Evolutionary conservation across 2,797 vertebrate species (phyloP), one percentile per base, ranked within the genome.

Genomic region (Anabacerthia variegaticeps): DNA sequence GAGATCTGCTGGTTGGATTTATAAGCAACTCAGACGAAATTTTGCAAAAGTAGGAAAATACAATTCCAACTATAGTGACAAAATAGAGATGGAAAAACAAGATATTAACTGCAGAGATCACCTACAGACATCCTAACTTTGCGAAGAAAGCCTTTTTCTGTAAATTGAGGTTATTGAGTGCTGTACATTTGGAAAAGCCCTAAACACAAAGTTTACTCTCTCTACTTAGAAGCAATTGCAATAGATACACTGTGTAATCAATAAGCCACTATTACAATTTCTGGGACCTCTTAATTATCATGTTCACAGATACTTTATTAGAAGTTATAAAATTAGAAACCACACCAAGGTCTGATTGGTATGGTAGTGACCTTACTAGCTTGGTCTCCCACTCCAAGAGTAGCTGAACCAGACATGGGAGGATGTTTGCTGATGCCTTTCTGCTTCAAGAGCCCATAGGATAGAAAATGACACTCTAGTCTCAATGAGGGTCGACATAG

Each of bases 91-190:
- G 12, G 26, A n/a, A 85, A 74, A 83, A 1, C 9, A 32, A 74
- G 54, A 90, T 85, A 90, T 66, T 91, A 48, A 67, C 55, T 76
- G 62, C 6, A 6, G n/a, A 92, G 46, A 68, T 69, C 82, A 72
- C 48, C 22, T 86, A 51, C 36, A 90, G 63, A 78, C n/a, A n/a
- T n/a, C 41, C 30, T n/a, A 93, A 93, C 27, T 89, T 84, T 90
- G 36, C 41, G 76, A 96, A 75, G 78, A 93, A 96, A 86, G 13
- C 4, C 4, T 67, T 68, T 72, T 84, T 69, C 72, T 79, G 8
- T 82, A 84, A 95, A 51, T 85, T 75, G 24, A 89, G 28, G 30
- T 76, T 96, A 94, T 54, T 89, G 77, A 95, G 56, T 75, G 46
- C 37, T 27, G 27, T 32, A 84, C 14, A n/a, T 89, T 94, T 76